Conservation (phyloP, 2,888 invertebrate species). For the Cremastinae sp. region DNA sequence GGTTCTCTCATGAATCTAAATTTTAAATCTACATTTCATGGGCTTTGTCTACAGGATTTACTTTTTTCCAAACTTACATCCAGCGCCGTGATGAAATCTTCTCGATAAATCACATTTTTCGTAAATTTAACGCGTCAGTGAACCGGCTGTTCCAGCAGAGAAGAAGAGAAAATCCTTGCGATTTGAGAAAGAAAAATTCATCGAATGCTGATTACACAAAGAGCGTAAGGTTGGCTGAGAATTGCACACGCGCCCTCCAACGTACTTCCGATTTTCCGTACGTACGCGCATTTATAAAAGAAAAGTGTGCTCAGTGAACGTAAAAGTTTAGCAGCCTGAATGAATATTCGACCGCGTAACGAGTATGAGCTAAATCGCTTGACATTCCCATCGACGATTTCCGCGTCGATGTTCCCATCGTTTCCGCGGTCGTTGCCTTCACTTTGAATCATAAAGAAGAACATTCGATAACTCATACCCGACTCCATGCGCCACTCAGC, state of each 20-base stretch:
- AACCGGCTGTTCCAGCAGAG: too few species aligned
- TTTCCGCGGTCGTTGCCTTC: conserved; percentile 38
- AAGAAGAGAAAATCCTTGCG: too few species aligned
- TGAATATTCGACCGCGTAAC: conserved; percentile 48
- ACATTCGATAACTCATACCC: conserved; percentile 16
- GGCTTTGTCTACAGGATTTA: too few species aligned
- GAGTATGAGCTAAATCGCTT: conserved; percentile 44
- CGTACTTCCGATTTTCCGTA: background rate
- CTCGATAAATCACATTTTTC: too few species aligned
- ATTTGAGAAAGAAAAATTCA: background rate
- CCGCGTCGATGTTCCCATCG: conserved; percentile 36
- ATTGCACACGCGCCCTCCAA: background rate
- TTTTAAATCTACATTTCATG: too few species aligned
- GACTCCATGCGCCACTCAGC: too few species aligned
- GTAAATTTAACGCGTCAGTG: too few species aligned
- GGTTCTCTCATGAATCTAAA: too few species aligned
- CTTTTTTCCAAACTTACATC: too few species aligned
- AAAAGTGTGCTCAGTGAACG: conserved; percentile 1
- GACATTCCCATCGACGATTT: conserved; percentile 55
- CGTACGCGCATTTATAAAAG: conserved; percentile 2
- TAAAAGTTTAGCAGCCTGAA: conserved; percentile 34
- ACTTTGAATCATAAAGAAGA: conserved; percentile 44
- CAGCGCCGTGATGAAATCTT: too few species aligned
- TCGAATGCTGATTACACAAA: background rate
- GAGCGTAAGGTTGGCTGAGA: background rate